These are phyloP conservation scores for Nemapogon koenigi DNA, from an alignment of 2,888 invertebrate genomes.

Conservation along the genomic window DNA sequence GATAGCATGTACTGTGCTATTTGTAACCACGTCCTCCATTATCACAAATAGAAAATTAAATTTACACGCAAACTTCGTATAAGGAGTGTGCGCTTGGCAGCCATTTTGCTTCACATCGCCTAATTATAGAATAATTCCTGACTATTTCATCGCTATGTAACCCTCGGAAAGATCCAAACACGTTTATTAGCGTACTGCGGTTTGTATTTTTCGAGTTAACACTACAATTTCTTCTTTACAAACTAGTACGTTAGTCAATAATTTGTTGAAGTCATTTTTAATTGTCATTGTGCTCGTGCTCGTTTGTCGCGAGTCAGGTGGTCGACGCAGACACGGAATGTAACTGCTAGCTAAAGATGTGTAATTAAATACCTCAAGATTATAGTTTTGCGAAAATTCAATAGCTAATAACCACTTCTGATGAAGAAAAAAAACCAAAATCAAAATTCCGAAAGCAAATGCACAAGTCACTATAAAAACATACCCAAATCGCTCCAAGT, in stretches of 20 bases:
- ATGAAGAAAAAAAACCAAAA: too few species aligned
- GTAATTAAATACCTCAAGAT: too few species aligned
- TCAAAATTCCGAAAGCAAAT: too few species aligned
- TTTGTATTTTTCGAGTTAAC: constrained; percentile 61
- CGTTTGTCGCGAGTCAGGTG: constrained; percentile 27
- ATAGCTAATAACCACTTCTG: too few species aligned
- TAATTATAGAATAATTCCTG: constrained; percentile 49
- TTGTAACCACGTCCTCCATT: too few species aligned
- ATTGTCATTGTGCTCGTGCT: constrained; percentile 40
- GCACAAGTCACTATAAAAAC: too few species aligned
- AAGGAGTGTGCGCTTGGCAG: constrained; percentile 42
- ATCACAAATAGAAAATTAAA: constrained; percentile 60
- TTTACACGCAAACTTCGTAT: constrained; percentile 54
- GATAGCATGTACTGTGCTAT: too few species aligned
- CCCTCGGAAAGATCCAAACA: constrained; percentile 28
- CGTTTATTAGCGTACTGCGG: constrained; percentile 45
- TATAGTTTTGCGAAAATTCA: too few species aligned
- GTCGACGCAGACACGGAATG: too few species aligned
- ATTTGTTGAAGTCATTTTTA: not conserved
- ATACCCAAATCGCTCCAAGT: too few species aligned
- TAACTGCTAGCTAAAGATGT: too few species aligned
- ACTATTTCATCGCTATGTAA: constrained; percentile 50
- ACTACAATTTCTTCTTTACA: constrained; percentile 26
- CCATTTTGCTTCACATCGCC: constrained; percentile 52
- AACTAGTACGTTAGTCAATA: not conserved